Conservation (phyloP, 2,888 invertebrate genomes). For the Neocrepidodera transversa region DNA sequence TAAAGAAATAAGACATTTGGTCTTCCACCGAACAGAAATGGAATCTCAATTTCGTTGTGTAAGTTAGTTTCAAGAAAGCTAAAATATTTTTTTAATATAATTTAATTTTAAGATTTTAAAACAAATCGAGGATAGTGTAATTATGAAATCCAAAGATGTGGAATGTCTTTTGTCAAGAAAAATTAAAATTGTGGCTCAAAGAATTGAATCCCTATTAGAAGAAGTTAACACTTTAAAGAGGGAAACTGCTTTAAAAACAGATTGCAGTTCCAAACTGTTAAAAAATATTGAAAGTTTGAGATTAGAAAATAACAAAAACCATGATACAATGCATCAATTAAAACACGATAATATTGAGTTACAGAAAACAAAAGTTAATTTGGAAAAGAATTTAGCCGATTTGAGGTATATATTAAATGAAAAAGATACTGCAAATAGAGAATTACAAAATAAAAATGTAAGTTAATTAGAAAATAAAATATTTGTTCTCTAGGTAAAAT, state of each 20-base stretch:
- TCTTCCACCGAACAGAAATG: slow-evolving; percentile 39
- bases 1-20: slow-evolving; percentile 42
- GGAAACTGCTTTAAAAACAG: slow-evolving; percentile 46
- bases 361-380: slow-evolving; percentile 40
- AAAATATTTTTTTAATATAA: background rate
- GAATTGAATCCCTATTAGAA: slow-evolving; percentile 45
- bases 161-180: slow-evolving; percentile 34
- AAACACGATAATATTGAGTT: slow-evolving; percentile 50
- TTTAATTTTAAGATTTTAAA: slow-evolving; percentile 33
- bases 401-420: slow-evolving; percentile 39
- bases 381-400: slow-evolving; percentile 46
- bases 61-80: background rate
- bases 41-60: slow-evolving; percentile 42
- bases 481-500: background rate
- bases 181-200: slow-evolving; percentile 40
- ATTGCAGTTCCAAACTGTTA: slow-evolving; percentile 46
- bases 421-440: slow-evolving; percentile 42
- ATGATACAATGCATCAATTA: slow-evolving; percentile 47
- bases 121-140: slow-evolving; percentile 28
- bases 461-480: slow-evolving; percentile 18
- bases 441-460: slow-evolving; percentile 51
- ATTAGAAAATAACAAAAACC: slow-evolving; percentile 49
- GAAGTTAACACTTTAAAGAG: slow-evolving; percentile 49
- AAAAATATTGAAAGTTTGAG: slow-evolving; percentile 51
- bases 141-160: slow-evolving; percentile 27